These are phyloP conservation scores for Mnemiopsis leidyi DNA, from an alignment of 37 sponge, comb jelly and placozoan genomes.

Conservation along the genomic window DNA sequence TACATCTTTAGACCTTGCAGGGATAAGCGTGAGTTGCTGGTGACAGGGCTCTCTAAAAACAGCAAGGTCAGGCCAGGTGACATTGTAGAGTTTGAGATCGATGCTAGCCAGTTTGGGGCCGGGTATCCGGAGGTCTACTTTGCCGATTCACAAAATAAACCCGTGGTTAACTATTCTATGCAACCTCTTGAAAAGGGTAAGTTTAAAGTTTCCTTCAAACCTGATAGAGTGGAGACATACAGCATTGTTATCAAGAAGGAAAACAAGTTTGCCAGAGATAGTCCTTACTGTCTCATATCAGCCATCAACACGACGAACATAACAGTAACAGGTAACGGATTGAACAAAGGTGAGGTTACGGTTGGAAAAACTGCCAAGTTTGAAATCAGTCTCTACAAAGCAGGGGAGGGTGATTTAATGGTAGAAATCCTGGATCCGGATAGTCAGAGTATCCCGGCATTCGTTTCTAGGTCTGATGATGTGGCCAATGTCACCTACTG, in stretches of 20 bases:
- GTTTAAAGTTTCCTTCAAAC: conserved; percentile 5
- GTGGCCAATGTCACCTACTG: background rate
- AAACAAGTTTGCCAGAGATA: background rate
- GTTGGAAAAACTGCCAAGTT: background rate
- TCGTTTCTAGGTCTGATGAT: background rate
- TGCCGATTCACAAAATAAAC: background rate
- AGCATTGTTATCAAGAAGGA: background rate
- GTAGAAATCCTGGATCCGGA: background rate
- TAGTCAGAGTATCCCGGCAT: background rate
- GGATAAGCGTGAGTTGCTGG: background rate
- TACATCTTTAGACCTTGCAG: background rate
- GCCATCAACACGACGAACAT: background rate
- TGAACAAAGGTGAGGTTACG: background rate
- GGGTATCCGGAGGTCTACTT: background rate
- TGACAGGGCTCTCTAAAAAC: background rate
- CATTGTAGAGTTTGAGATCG: background rate
- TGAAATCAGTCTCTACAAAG: background rate
- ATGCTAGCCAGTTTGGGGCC: background rate
- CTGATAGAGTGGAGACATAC: background rate
- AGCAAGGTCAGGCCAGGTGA: background rate
- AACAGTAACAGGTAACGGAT: background rate
- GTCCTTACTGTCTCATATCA: background rate
- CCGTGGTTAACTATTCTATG: background rate
- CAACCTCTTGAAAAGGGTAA: background rate
- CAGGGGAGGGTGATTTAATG: background rate